A percentile compares a stretch with the other conserved stretches of the same genome.
phyloP scores from a whole-genome alignment of 2,797 vertebrate species.

The Oryzias dopingdopingensis region DNA sequence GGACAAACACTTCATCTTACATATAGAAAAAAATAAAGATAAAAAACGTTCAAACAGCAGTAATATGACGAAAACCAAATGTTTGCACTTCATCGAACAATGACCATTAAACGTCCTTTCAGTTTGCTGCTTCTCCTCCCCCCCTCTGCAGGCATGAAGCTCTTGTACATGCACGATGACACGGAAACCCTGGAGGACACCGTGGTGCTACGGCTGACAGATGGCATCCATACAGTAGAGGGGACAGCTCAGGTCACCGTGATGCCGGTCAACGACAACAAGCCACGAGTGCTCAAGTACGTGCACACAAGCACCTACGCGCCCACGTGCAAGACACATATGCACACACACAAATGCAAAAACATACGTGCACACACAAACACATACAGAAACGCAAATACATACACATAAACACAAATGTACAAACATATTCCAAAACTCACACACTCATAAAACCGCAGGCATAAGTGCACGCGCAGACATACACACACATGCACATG shows the following conservation, averaged over 20 bases:
- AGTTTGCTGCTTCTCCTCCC: not conserved
- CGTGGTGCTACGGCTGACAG: conserved; percentile 84
- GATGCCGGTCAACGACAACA: conserved; percentile 87
- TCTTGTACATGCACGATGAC: conserved; percentile 85
- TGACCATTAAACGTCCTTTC: not conserved
- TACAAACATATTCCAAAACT: too few species aligned
- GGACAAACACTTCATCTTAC: too few species aligned
- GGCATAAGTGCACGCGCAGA: too few species aligned
- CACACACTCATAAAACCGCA: too few species aligned
- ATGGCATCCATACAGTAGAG: conserved; percentile 85
- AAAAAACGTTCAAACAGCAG: too few species aligned
- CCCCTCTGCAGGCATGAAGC: conserved; percentile 76
- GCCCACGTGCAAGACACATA: conserved; percentile 2
- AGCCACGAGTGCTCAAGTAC: conserved; percentile 84
- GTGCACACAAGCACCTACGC: conserved; percentile 17
- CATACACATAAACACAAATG: too few species aligned
- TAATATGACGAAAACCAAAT: too few species aligned
- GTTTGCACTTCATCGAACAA: too few species aligned
- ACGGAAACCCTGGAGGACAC: conserved; percentile 86
- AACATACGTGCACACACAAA: not conserved
- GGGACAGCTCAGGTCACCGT: conserved; percentile 81
- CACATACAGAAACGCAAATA: not conserved
- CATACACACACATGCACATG: too few species aligned
- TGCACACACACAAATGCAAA: not conserved
- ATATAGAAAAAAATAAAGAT: too few species aligned